Evolutionary conservation across 2,797 vertebrate species (phyloP).

Genomic region (Tokudaia muenninki): DNA sequence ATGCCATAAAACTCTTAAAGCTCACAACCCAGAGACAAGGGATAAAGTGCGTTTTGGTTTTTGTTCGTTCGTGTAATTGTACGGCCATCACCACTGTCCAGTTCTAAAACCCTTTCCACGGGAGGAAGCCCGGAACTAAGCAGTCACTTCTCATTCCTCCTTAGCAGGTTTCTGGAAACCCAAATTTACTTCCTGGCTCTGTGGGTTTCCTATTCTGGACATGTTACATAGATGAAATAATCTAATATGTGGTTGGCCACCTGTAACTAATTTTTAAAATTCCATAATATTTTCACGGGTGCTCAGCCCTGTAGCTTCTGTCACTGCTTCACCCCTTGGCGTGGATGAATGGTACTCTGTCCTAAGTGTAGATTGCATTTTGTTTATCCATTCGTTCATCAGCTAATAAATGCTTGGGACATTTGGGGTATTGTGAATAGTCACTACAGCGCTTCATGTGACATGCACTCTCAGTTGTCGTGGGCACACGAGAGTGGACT

Average conservation of each 20-base stretch:
- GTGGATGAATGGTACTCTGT: not conserved
- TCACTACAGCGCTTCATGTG: not conserved
- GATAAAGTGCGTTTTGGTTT: not conserved
- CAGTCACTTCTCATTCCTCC: not conserved
- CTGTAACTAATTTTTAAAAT: constrained; percentile 12
- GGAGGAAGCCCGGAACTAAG: not conserved
- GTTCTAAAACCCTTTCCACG: not conserved
- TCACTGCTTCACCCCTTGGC: not conserved
- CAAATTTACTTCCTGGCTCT: not conserved
- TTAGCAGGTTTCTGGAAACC: not conserved
- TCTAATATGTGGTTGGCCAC: not conserved
- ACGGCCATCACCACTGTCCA: not conserved
- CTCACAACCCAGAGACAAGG: not conserved
- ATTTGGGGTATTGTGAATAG: not conserved
- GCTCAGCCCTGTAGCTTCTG: no score
- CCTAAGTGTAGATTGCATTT: not conserved
- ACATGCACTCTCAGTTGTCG: not conserved
- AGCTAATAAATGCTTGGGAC: not conserved
- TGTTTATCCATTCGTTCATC: not conserved
- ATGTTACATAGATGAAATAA: not conserved
- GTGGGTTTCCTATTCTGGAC: not conserved
- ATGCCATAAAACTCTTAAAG: not conserved
- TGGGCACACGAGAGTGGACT: not conserved
- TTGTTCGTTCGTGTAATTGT: not conserved
- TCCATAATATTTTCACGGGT: not conserved